Conservation (phyloP, 2,888 invertebrate genomes). For the Orchesella flavescens region DNA sequence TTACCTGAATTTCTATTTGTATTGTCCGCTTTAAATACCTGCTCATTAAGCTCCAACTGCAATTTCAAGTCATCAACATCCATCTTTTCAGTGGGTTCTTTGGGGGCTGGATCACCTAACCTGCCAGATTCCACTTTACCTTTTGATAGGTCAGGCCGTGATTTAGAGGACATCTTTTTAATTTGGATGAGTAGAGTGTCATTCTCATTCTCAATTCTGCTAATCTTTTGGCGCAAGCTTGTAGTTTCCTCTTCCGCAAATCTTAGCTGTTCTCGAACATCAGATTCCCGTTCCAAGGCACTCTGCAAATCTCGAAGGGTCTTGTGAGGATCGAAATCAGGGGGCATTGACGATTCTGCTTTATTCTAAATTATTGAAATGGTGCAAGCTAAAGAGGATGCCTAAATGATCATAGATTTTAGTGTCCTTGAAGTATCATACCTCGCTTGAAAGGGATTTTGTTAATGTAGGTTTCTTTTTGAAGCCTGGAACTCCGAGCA, state of each 20-base stretch:
- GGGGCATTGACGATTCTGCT: conserved; percentile 69
- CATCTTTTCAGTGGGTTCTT: conserved; percentile 27
- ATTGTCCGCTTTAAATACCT: conserved; percentile 74
- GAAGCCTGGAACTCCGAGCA: conserved; percentile 52
- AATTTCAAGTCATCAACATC: conserved; percentile 85
- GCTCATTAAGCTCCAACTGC: conserved; percentile 90
- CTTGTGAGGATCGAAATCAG: conserved; percentile 80
- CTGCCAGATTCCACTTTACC: conserved; percentile 68
- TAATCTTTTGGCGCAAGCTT: conserved; percentile 77
- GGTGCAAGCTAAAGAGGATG: no score
- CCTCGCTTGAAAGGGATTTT: conserved; percentile 71
- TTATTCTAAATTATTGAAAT: no score
- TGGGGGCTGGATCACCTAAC: conserved; percentile 55
- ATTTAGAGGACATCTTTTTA: conserved; percentile 94
- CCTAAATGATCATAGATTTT: no score
- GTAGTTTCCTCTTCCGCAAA: conserved; percentile 93
- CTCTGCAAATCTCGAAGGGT: conserved; percentile 90
- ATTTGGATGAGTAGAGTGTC: conserved; percentile 95
- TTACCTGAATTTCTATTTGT: no score
- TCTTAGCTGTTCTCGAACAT: conserved; percentile 91
- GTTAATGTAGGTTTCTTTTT: conserved; percentile 71
- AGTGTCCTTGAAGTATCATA: no score
- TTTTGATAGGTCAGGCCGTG: conserved; percentile 77
- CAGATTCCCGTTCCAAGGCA: conserved; percentile 93
- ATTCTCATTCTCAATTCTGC: conserved; percentile 96